Conservation (phyloP, 2,888 invertebrate species). For the Agrochola litura region DNA sequence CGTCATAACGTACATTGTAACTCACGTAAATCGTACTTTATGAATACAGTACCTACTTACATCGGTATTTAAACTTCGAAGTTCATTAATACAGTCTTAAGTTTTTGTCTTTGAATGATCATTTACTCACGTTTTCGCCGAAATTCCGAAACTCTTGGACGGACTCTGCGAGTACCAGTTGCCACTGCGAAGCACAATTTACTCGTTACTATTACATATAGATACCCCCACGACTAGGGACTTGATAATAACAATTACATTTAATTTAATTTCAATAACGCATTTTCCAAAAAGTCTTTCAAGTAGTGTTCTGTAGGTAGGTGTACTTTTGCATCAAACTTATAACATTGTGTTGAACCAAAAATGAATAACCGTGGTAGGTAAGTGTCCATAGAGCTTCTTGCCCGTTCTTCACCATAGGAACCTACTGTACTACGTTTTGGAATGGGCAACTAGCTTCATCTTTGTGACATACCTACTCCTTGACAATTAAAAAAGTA, state of each 20-base stretch:
- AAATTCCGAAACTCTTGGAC: neutral
- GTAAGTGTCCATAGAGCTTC: too few species aligned
- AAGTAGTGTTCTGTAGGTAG: neutral
- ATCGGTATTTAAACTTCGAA: too few species aligned
- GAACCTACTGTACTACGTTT: neutral
- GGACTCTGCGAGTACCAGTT: slow-evolving; percentile 8
- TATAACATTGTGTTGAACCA: neutral
- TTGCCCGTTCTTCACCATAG: neutral
- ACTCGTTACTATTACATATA: neutral
- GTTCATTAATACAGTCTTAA: too few species aligned
- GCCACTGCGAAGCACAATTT: slow-evolving; percentile 39
- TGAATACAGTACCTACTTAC: too few species aligned
- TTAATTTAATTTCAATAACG: too few species aligned
- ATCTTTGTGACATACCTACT: neutral
- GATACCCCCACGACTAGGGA: neutral
- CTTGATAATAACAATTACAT: neutral
- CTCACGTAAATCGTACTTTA: too few species aligned
- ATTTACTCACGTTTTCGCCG: slow-evolving; percentile 33
- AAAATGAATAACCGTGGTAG: neutral
- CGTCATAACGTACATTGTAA: too few species aligned
- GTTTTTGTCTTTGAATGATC: neutral
- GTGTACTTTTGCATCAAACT: neutral
- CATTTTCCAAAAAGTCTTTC: too few species aligned
- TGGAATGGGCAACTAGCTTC: neutral
- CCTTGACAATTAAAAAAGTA: neutral